Conservation (phyloP, 2,888 invertebrate species). For the Mesorhabditis spiculigera region DNA sequence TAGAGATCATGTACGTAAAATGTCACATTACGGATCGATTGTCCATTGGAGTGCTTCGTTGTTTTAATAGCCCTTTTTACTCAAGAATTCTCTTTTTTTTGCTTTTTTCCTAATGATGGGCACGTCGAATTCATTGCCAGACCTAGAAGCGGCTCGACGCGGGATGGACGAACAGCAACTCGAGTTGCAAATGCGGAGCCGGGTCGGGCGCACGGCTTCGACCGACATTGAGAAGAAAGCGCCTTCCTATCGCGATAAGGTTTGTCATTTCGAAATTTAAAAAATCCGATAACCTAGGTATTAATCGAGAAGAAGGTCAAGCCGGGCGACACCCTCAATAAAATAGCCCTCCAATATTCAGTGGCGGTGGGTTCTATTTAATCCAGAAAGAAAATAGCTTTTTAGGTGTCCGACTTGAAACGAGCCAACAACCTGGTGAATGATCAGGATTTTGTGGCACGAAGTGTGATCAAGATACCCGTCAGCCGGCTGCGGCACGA, state of each 20-base stretch:
- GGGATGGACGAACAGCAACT: not conserved
- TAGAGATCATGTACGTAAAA: too few species aligned
- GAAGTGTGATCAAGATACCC: constrained; percentile 47
- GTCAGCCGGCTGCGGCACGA: constrained; percentile 41
- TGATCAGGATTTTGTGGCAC: constrained; percentile 49
- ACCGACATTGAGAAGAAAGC: constrained; percentile 2
- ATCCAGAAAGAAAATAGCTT: constrained; percentile 5
- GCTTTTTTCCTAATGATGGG: not conserved
- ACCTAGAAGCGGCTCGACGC: too few species aligned
- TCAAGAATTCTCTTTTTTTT: not conserved
- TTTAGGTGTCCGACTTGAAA: constrained; percentile 54
- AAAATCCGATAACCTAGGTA: constrained; percentile 17
- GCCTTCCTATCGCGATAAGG: not conserved
- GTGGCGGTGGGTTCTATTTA: constrained; percentile 39
- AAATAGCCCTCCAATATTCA: constrained; percentile 50
- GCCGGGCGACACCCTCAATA: constrained; percentile 51
- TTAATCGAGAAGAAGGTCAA: constrained; percentile 47
- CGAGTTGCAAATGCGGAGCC: not conserved
- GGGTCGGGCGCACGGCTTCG: not conserved
- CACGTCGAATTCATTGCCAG: too few species aligned
- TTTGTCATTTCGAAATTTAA: not conserved
- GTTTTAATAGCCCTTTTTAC: not conserved
- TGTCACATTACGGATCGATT: too few species aligned
- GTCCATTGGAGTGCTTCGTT: not conserved
- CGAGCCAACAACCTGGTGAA: constrained; percentile 50